Evolutionary conservation across 2,888 invertebrate species (phyloP), one percentile per base, ranked within the genome.

Genomic region (Standfussiana lucernea): DNA sequence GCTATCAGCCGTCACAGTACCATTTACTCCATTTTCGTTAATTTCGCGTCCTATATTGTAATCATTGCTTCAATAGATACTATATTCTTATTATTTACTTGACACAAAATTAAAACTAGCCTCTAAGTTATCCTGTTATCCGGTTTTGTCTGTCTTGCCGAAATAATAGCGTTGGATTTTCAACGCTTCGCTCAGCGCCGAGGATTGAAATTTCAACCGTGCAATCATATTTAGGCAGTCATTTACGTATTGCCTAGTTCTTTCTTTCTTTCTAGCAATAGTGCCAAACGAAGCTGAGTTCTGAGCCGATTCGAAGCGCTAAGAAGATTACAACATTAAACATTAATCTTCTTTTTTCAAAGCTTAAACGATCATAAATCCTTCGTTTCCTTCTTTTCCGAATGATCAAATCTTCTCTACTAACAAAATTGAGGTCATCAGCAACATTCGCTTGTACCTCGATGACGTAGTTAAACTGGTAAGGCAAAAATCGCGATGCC

Each of bases 401-500:
- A 40, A 64, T 15, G 7, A 15, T 64, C 8, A 64, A 64, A 40
- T 10, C 18, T n/a, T 62, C 5, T 21, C 11, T 21, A 42, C 13
- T 45, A n/a, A 50, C 8, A 56, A 18, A 53, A 24, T 50, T 45
- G 28, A 45, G 28, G 47, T 32, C 47, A 66, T 15, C n/a, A 7
- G 5, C 53, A 45, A 8, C 28, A 62, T 15, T 53, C 7, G 8
- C 32, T 53, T 45, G 53, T 61, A 56, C 28, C 28, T 11, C 47
- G 24, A 61, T 85, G 70, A 67, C 66, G 61, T 45, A 45, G 62
- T 82, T 47, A 15, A 72, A 64, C 45, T 18, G 7, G 24, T 76
- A 69, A n/a, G 50, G 76, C 68, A 72, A 85, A 81, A 66, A 72
- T 72, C 72, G 24, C 50, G 61, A 61, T 82, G 86, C 21, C 72